Evolutionary conservation across 2,888 invertebrate species (phyloP).

Genomic region (Mythimna impura): DNA sequence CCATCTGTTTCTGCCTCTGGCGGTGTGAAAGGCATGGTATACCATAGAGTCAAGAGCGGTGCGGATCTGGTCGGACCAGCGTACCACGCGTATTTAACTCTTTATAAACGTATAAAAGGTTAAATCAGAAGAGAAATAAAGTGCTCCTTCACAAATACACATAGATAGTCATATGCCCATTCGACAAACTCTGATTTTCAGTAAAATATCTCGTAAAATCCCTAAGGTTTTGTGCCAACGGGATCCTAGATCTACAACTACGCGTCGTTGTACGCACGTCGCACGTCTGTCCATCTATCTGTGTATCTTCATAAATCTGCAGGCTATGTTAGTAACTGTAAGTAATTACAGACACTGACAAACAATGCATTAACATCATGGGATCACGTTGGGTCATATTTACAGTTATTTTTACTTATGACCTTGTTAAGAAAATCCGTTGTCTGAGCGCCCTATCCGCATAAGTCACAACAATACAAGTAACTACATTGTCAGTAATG

Average conservation of each 20-base stretch:
- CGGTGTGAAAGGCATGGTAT: too few relatives aligned
- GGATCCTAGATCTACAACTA: neutral
- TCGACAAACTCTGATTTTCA: too few relatives aligned
- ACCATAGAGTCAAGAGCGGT: too few relatives aligned
- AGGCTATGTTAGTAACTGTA: slow-evolving; percentile 18
- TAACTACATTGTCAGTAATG: neutral
- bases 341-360: slow-evolving; percentile 3
- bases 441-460: neutral
- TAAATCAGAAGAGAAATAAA: too few relatives aligned
- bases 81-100: too few relatives aligned
- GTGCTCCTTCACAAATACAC: too few relatives aligned
- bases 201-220: too few relatives aligned
- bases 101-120: too few relatives aligned
- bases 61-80: too few relatives aligned
- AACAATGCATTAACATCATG: neutral
- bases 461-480: neutral
- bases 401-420: slow-evolving; percentile 16
- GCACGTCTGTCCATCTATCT: neutral
- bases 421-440: neutral
- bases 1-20: too few relatives aligned
- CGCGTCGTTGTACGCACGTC: too few relatives aligned
- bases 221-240: neutral
- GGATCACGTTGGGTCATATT: slow-evolving; percentile 10
- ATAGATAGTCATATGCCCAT: too few relatives aligned
- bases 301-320: slow-evolving; percentile 1